Evolutionary conservation across 2,888 invertebrate genomes (phyloP).

Genomic region (Chromoteleia sp.): DNA sequence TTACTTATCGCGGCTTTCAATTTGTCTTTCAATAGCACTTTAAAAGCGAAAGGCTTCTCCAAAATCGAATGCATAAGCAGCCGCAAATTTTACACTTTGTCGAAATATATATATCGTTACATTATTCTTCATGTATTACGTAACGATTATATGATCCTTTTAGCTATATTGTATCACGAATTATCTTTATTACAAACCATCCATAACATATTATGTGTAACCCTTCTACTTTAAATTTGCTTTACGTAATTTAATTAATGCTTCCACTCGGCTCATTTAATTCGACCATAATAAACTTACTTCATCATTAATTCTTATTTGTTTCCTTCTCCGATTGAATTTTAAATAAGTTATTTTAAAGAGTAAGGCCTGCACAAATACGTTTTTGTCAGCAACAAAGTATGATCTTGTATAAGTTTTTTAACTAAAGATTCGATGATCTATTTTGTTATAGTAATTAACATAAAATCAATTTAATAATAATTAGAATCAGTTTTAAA

Average conservation of each 20-base stretch:
- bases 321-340: not conserved
- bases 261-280: slow-evolving; percentile 3
- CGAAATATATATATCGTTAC: too few species aligned
- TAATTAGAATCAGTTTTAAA: too few species aligned
- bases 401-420: too few species aligned
- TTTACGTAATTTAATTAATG: slow-evolving; percentile 27
- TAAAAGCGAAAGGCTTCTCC: not conserved
- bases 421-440: too few species aligned
- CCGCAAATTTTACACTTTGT: not conserved
- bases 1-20: not conserved
- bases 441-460: too few species aligned
- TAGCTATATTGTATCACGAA: not conserved
- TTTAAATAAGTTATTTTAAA: slow-evolving; percentile 11
- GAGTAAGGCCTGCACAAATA: not conserved
- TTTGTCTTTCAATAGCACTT: too few species aligned
- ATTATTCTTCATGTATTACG: not conserved
- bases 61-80: not conserved
- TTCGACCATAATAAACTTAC: not conserved
- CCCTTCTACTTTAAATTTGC: not conserved
- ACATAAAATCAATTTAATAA: too few species aligned
- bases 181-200: slow-evolving; percentile 4
- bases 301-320: not conserved
- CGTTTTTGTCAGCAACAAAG: too few species aligned
- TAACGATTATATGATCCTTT: not conserved
- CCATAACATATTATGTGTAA: slow-evolving; percentile 10